Conservation (phyloP, 1,140 invertebrate genomes). For the Pseudomyrmex dendroicus region DNA sequence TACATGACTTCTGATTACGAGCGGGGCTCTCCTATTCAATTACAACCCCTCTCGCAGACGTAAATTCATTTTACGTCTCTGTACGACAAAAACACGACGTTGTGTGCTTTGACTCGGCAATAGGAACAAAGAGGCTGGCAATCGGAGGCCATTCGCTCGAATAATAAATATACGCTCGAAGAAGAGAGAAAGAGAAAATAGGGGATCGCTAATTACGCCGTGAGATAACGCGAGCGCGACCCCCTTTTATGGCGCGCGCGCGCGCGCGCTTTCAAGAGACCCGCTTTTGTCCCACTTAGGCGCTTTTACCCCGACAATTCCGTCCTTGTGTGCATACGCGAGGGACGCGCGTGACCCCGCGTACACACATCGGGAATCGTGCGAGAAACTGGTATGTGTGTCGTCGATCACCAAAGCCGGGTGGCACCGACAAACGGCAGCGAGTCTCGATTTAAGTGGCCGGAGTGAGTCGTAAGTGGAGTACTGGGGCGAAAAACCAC, state of each 20-base stretch:
- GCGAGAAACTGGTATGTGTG: conserved; percentile 62
- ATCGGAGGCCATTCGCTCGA: neutral
- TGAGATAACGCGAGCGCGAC: neutral
- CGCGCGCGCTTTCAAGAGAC: conserved; percentile 13
- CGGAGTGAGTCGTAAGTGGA: conserved; percentile 80
- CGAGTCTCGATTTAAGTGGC: conserved; percentile 71
- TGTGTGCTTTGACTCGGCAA: neutral
- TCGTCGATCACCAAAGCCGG: conserved; percentile 60
- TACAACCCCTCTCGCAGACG: neutral
- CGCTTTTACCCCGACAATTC: neutral
- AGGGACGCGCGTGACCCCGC: conserved; percentile 13
- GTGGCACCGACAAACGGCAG: conserved; percentile 66
- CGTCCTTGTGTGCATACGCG: neutral
- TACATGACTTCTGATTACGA: conserved; percentile 9
- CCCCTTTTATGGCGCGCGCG: neutral
- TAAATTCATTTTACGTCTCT: neutral
- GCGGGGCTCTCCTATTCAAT: neutral
- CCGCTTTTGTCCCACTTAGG: conserved; percentile 33
- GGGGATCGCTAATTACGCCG: neutral
- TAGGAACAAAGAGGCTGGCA: neutral
- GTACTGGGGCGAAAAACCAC: conserved; percentile 83
- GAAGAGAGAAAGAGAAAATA: neutral
- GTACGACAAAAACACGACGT: neutral
- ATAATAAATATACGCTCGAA: conserved; percentile 23
- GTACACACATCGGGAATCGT: neutral